Conservation (phyloP, 1,140 invertebrate genomes). For the Drosophila guanche region DNA sequence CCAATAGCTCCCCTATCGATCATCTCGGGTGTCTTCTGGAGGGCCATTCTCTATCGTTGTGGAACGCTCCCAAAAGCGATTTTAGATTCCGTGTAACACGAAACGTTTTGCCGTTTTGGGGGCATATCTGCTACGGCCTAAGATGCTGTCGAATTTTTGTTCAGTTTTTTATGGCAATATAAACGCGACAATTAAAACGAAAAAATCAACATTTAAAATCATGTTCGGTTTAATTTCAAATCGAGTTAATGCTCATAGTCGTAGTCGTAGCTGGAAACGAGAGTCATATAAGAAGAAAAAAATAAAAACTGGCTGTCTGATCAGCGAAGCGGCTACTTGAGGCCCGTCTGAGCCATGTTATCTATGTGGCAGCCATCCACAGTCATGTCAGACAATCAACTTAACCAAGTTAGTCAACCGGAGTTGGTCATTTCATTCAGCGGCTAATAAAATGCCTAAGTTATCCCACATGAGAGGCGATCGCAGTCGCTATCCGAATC, state of each 20-base stretch:
- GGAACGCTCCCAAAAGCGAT: constrained; percentile 33
- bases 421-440: constrained; percentile 81
- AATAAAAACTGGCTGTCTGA: constrained; percentile 57
- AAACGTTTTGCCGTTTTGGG: constrained; percentile 49
- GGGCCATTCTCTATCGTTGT: constrained; percentile 12
- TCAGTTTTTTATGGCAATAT: constrained; percentile 76
- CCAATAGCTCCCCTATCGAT: constrained; percentile 53
- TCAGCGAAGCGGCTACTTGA: constrained; percentile 49
- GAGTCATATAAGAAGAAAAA: constrained; percentile 1
- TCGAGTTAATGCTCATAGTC: constrained; percentile 59
- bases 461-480: constrained; percentile 67
- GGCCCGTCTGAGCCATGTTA: constrained; percentile 13
- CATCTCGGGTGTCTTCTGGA: constrained; percentile 40
- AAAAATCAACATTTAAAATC: constrained; percentile 81
- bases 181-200: constrained; percentile 81
- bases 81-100: constrained; percentile 68
- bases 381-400: constrained; percentile 80
- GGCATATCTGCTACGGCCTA: constrained; percentile 36
- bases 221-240: constrained; percentile 79
- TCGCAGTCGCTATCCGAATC: constrained; percentile 6
- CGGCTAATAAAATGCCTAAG: constrained; percentile 81
- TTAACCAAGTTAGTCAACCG: constrained; percentile 80
- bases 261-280: constrained; percentile 23
- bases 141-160: constrained; percentile 54
- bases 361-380: constrained; percentile 62